A percentile compares a stretch with the other conserved stretches of the same genome.
Evolutionary conservation across 1,140 invertebrate species (phyloP).

Genomic region (Pseudomyrmex gracilis): DNA sequence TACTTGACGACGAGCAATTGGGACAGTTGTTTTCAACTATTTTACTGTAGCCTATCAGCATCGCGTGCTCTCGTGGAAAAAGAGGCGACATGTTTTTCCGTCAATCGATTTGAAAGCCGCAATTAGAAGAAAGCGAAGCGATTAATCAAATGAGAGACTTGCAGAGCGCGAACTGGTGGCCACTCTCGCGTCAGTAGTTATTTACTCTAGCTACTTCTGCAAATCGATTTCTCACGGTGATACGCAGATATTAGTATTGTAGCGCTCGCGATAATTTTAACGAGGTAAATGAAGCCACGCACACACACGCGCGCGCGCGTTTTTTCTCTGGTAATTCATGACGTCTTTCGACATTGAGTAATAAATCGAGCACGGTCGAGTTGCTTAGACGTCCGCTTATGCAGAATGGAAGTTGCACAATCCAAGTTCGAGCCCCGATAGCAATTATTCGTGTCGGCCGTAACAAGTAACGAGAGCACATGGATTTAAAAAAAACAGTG

Average conservation of each 20-base stretch:
- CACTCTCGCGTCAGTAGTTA: background rate
- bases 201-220: no score
- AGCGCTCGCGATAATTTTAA: background rate
- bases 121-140: constrained; percentile 17
- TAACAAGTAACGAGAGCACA: no score
- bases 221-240: no score
- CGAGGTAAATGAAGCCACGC: background rate
- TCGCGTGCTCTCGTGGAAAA: background rate
- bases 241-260: no score
- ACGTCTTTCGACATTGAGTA: background rate
- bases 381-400: background rate
- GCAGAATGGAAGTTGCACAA: background rate
- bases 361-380: background rate
- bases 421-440: no score
- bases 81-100: background rate
- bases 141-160: constrained; percentile 8
- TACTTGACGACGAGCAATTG: background rate
- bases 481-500: no score
- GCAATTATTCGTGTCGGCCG: no score
- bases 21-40: background rate
- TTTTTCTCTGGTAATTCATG: background rate
- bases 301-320: background rate
- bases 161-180: background rate
- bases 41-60: background rate
- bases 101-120: background rate